Base-by-base conservation (phyloP, 2,113 vertebrate genomes). In the Dromas ardeola region DNA sequence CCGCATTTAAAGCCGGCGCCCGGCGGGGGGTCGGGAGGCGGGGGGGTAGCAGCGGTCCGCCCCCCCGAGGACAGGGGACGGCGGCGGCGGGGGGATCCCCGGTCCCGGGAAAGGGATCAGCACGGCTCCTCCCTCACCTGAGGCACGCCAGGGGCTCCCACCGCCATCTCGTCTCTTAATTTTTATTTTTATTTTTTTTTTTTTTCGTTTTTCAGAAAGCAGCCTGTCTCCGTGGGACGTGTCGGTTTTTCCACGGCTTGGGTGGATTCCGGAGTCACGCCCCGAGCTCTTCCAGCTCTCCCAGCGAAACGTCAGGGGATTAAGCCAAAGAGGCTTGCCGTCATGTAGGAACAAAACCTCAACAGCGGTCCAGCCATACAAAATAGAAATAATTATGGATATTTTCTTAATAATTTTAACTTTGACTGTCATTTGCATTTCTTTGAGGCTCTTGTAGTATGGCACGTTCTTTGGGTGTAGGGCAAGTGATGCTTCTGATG, bases 1-100 rank as follows among this genome's bases (percentile, higher is more conserved):
- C 63, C n/a, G 20, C 52, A 86, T 94, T 92, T 95, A 96, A 95
- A 96, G 93, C 81, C 77, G 52, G 80, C 55, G 84, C 76, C 74
- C 70, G n/a, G 70, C 59, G 21, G 83, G 87, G 70, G 49, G 53
- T 47, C 36, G 42, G 67, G 43, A 21, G 92, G 81, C 40, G 86
- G 86, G 25, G 53, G 61, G 45, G 18, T 2, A 6, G 65, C 38
- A 11, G 23, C 30, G 71, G 43, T 19, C 88, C 85, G 92, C 88
- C 94, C 61, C 11, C 52, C 18, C 55, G 30, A 18, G 21, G 30
- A 30, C 49, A 11, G 49, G 26, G 52, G 27, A 27, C 13, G 50
- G 50, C 15, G 13, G 50, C 25, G 53, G 53, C 6, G 53, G 16
- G 53, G 29, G 29, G 27, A 18, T 56, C 30, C 55, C 55, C 55